Percentiles rank a stretch among this genome's conserved stretches.
These are phyloP conservation scores for Syrista parreyssii DNA, from an alignment of 2,888 invertebrate species.

Conservation along the genomic window DNA sequence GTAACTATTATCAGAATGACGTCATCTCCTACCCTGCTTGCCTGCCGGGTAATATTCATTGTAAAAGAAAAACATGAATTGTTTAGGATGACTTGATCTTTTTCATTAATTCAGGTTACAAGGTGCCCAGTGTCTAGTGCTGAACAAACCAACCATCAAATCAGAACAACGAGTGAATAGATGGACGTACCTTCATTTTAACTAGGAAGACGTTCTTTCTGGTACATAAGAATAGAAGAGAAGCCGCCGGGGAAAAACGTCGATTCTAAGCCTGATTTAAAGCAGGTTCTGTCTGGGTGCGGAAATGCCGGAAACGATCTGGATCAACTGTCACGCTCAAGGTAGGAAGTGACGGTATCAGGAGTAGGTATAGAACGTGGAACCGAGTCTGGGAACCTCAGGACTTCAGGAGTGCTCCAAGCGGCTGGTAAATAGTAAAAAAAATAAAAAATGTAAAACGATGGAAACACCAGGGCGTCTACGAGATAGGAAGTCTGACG, in stretches of 20 bases:
- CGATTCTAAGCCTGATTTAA: not conserved
- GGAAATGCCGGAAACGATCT: not conserved
- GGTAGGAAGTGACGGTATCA: not conserved
- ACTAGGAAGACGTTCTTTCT: not conserved
- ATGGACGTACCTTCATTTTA: not conserved
- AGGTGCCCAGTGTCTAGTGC: constrained; percentile 60
- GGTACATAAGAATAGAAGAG: not conserved
- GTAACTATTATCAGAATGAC: not conserved
- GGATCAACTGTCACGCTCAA: not conserved
- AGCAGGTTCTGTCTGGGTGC: not conserved
- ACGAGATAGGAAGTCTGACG: constrained; percentile 42
- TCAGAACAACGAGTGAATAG: constrained; percentile 44
- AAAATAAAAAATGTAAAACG: not conserved
- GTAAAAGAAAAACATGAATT: not conserved
- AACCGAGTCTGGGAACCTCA: not conserved
- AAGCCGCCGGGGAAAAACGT: not conserved
- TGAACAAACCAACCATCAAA: constrained; percentile 62
- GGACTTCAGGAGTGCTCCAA: not conserved
- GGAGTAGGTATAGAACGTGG: not conserved
- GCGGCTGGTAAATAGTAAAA: not conserved
- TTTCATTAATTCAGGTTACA: not conserved
- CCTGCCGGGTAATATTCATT: not conserved
- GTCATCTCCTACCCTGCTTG: not conserved
- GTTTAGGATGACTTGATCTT: not conserved
- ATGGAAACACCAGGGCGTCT: not conserved